These are phyloP conservation scores for Sitodiplosis mosellana DNA, from an alignment of 1,140 invertebrate species.

Conservation along the genomic window DNA sequence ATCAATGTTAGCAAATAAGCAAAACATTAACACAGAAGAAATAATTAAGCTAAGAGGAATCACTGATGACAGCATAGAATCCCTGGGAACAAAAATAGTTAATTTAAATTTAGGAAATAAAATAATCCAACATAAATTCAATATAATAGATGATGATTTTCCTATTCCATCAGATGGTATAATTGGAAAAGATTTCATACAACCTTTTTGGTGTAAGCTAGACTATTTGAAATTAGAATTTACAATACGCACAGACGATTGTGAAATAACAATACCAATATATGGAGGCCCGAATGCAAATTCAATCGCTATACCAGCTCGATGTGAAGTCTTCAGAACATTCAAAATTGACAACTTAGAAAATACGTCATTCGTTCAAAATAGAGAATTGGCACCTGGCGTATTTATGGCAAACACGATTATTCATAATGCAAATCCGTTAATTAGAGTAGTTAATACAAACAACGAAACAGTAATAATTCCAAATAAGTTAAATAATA, in stretches of 20 bases:
- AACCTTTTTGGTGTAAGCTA: background rate
- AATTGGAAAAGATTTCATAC: background rate
- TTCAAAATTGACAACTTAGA: background rate
- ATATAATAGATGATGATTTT: background rate
- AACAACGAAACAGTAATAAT: background rate
- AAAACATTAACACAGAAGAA: background rate
- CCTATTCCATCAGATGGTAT: background rate
- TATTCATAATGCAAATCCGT: background rate
- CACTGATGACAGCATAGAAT: background rate
- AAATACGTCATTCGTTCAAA: background rate
- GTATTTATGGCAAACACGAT: background rate
- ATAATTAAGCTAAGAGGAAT: background rate
- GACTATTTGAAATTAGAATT: background rate
- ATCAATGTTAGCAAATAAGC: background rate
- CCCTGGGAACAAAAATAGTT: background rate
- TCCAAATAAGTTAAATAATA: background rate
- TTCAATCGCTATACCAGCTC: background rate
- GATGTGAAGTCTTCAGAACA: background rate
- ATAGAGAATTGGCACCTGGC: background rate
- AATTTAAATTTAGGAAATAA: background rate
- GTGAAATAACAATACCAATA: background rate
- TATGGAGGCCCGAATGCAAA: background rate
- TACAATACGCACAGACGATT: background rate
- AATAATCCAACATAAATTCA: background rate
- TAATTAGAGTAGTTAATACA: background rate